Evolutionary conservation across 2,888 invertebrate species (phyloP), one percentile per base, ranked within the genome.

Genomic region (Drosophila meridiana): DNA sequence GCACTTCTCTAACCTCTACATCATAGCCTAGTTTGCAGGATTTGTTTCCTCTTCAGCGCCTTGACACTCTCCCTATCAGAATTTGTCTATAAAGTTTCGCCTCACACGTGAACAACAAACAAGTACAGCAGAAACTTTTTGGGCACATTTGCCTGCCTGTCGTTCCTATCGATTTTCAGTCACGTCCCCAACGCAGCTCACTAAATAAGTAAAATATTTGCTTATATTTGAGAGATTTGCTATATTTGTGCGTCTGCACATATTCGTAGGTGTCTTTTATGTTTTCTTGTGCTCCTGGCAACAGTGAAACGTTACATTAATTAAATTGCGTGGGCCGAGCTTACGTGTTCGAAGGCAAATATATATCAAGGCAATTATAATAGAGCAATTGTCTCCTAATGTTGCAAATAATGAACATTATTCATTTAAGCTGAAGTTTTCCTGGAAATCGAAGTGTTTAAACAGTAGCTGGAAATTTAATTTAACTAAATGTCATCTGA

Each of bases 41-140:
- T 57, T 65, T 68, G 57, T 70, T 52, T 32, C 28, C 38, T 20
- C 34, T 11, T 45, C 28, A 11, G 11, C n/a, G 30, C 38, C 36
- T 13, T 53, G 50, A 47, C 61, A 74, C 63, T 81, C 68, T 59
- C 69, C 6, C 5, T 57, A 5, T 30, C 14, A 68, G 62, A 55
- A 76, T 76, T 71, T 87, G 82, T 68, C 68, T 59, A 45, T 52
- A 77, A 83, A 83, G 55, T 87, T 84, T 71, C 63, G 57, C 64
- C 78, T 69, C 57, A 53, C 58, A 75, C 64, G 53, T 65, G 61
- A 52, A 20, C 43, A 38, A 45, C 28, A 55, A 66, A 53, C 20
- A 34, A 32, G 48, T 11, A 14, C 2, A 30, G 57, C 14, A 40
- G 43, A 59, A 83, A 79, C 59, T n/a, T 34, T 20, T 11, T 11